Percentiles rank a stretch among this genome's conserved stretches.
These are phyloP conservation scores for Salminus brasiliensis DNA, from an alignment of 2,113 vertebrate genomes.

Conservation along the genomic window DNA sequence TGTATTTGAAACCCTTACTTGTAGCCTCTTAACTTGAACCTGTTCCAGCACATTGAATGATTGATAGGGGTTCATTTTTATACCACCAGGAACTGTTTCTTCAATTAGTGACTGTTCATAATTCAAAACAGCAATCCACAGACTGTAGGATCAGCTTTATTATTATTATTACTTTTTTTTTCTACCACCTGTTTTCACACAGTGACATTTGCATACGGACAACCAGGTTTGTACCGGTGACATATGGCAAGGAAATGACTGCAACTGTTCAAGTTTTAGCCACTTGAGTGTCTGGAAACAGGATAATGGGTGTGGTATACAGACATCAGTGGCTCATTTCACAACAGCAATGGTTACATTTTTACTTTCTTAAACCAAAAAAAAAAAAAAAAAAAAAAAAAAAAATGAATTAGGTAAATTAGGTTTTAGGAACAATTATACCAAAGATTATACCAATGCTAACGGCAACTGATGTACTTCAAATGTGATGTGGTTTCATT, in stretches of 20 bases:
- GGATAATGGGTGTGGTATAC: background rate
- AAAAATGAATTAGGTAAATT: background rate
- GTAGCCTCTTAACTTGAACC: too few relatives aligned
- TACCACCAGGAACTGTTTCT: too few relatives aligned
- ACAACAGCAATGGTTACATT: constrained; percentile 15
- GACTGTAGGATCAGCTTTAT: constrained; percentile 11
- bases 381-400: background rate
- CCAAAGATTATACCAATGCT: background rate
- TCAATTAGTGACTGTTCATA: background rate
- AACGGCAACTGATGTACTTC: background rate
- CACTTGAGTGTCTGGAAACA: background rate
- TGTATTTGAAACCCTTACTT: too few relatives aligned
- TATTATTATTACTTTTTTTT: too few relatives aligned
- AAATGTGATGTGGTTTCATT: background rate
- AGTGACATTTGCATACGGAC: constrained; percentile 28
- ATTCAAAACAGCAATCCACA: background rate
- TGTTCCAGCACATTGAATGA: too few relatives aligned
- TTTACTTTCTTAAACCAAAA: background rate
- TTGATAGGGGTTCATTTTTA: too few relatives aligned
- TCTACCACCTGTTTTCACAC: constrained; percentile 31
- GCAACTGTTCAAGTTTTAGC: background rate
- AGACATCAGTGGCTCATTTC: background rate
- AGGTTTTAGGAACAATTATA: background rate
- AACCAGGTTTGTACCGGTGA: constrained; percentile 2
- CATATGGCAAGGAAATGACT: background rate